Conservation (phyloP, 2,113 vertebrate species). For the Puffinus mauretanicus region DNA sequence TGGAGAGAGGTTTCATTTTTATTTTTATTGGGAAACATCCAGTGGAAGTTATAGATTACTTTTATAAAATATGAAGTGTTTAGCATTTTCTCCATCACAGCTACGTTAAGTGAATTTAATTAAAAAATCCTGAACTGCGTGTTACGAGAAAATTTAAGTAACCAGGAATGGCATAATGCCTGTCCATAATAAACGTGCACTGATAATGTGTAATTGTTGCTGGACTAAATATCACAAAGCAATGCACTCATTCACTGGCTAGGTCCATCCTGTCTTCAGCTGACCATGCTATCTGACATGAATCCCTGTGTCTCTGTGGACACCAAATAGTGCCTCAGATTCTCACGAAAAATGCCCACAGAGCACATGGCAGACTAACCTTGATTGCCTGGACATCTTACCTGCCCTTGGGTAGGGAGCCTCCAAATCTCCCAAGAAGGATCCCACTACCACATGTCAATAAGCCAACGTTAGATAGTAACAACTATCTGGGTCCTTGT, state of each 20-base stretch:
- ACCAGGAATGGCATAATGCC: not conserved
- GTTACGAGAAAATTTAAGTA: not conserved
- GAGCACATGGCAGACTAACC: not conserved
- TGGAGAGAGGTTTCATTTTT: not conserved
- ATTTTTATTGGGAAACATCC: not conserved
- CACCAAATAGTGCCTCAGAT: not conserved
- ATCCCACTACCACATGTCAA: not conserved
- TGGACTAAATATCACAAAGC: not conserved
- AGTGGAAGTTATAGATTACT: not conserved
- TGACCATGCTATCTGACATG: not conserved
- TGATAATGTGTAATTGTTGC: not conserved
- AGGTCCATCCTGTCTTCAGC: not conserved
- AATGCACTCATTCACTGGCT: not conserved
- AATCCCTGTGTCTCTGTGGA: not conserved
- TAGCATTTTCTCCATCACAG: not conserved
- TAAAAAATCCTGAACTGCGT: not conserved
- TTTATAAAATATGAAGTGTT: not conserved
- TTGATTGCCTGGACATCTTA: not conserved
- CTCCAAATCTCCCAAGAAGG: not conserved
- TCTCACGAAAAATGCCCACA: not conserved
- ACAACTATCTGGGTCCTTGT: not conserved
- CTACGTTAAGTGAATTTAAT: not conserved
- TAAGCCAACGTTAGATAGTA: not conserved
- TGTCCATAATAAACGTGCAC: not conserved
- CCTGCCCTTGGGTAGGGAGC: not conserved